Evolutionary conservation across 30 jellyfish, hydroid and myxozoan species (phyloP), one percentile per base, ranked within the genome.

Genomic region (Phacellophora camtschatica): DNA sequence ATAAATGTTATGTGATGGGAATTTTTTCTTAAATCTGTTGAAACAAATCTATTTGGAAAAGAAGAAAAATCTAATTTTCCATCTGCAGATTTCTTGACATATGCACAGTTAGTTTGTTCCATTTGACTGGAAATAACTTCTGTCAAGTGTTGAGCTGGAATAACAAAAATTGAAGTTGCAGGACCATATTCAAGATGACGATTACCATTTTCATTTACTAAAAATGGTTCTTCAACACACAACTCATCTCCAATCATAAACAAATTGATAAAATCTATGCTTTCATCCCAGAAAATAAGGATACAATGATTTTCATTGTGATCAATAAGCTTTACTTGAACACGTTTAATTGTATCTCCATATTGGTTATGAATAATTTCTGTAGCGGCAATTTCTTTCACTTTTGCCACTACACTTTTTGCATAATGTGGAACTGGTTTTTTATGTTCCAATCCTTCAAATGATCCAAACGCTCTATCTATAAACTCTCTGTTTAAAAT

Each of bases 271-370:
- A 80, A 80, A 37, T 70, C 83, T 19, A 56, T 39, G 6, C 65
- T 71, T 30, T 80, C 91, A 80, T 80, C 91, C 91, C 91, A 80
- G 22, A 80, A 77, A 13, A 54, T 31, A 31, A 80, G 77, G 9
- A 58, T 10, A 3, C 66, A 58, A 23, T 34, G 51, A 31, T 43
- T 66, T 28, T 15, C 49, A 32, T 48, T 62, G 12, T 51, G 25
- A 41, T 80, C 91, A 29, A 22, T 34, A 0, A 80, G 34, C 2
- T 23, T 32, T 2, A 79, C 37, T 15, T 35, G 23, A 15, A 31
- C 43, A 13, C 71, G n/a, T 0, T 31, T 55, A 28, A 42, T 45
- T 29, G 77, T 64, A 36, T 79, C 90, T 1, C 83, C 76, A 29
- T 37, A 65, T 2, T 66, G 74, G 29, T 24, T 61, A 41, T 64